Evolutionary conservation across 2,888 invertebrate species (phyloP).

Genomic region (Lepidocyrtinus sp.): DNA sequence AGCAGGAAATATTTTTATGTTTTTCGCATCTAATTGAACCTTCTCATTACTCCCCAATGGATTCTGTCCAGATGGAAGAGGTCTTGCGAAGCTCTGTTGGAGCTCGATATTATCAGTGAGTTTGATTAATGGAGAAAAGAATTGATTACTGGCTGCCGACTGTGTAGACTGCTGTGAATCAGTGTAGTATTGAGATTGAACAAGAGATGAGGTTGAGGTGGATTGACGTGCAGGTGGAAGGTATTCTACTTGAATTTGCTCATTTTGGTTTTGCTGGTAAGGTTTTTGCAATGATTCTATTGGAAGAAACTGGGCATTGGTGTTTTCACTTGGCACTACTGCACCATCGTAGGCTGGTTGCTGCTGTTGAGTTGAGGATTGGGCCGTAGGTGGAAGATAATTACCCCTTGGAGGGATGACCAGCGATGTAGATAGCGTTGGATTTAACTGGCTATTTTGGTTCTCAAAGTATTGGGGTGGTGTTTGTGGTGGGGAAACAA

Average conservation of each 20-base stretch:
- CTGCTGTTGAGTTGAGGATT: background rate
- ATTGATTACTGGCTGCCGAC: too few relatives aligned
- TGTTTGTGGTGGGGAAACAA: constrained; percentile 9
- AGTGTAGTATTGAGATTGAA: constrained; percentile 41
- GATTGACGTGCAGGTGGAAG: constrained; percentile 27
- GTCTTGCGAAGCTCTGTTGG: constrained; percentile 35
- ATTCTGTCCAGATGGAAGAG: too few relatives aligned
- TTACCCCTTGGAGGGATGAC: background rate
- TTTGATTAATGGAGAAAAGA: constrained; percentile 28
- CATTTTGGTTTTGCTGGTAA: background rate
- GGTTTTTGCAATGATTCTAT: too few relatives aligned
- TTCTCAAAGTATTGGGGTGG: constrained; percentile 37
- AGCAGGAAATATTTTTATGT: constrained; percentile 65
- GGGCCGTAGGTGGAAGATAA: constrained; percentile 19
- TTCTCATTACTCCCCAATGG: background rate
- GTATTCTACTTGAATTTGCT: constrained; percentile 17
- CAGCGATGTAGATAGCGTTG: constrained; percentile 8
- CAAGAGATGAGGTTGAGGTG: constrained; percentile 13
- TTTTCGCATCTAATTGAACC: constrained; percentile 35
- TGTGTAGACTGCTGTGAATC: background rate
- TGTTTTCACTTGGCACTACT: too few relatives aligned
- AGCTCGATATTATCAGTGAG: constrained; percentile 42
- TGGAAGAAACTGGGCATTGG: too few relatives aligned
- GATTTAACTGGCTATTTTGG: background rate
- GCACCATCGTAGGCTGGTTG: too few relatives aligned